Evolutionary conservation across 2,113 vertebrate species (phyloP), one percentile per base, ranked within the genome.

Genomic region (Turdus rufiventris): DNA sequence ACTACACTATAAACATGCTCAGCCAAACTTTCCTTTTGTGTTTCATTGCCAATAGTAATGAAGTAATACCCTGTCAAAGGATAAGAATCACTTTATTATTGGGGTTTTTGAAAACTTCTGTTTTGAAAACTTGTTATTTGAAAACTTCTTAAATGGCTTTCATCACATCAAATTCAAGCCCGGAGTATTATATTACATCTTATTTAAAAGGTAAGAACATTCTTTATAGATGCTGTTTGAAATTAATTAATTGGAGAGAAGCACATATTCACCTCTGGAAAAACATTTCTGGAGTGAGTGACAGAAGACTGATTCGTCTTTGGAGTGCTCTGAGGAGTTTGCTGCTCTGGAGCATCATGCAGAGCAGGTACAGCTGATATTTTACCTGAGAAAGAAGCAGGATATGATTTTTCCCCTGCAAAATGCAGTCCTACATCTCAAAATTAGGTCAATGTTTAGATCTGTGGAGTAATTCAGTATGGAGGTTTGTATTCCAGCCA

Each of bases 321-420:
- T 86, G 60, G 42, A 83, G 31, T 53, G 29, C 17, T 65, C 34
- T 5, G 61, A 71, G 33, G 43, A 63, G 21, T 79, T 61, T 79
- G 65, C 31, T 91, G 72, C 71, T 80, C 43, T 80, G 89, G 86
- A 54, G 29, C 93, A 77, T 97, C 98, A 18, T 51, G 81, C 88
- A 97, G 87, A n/a, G 96, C 97, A 73, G 97, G 98, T 28, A 98
- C 61, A 88, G 98, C 88, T 34, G 97, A 79, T 50, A 94, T 97
- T 51, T 97, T 66, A 88, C 97, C 98, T 98, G 92, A 75, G 31
- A 40, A 93, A 84, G 45, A 54, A 88, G n/a, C 10, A 77, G 14
- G 8, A 19, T 58, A 28, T 34, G 34, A 48, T 61, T 58, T 62
- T 87, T 48, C 51, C 48, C 12, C 54, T 51, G 38, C 14, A 43